phyloP scores from a whole-genome alignment of 1,140 invertebrate species.

The Ridgeia piscesae region DNA sequence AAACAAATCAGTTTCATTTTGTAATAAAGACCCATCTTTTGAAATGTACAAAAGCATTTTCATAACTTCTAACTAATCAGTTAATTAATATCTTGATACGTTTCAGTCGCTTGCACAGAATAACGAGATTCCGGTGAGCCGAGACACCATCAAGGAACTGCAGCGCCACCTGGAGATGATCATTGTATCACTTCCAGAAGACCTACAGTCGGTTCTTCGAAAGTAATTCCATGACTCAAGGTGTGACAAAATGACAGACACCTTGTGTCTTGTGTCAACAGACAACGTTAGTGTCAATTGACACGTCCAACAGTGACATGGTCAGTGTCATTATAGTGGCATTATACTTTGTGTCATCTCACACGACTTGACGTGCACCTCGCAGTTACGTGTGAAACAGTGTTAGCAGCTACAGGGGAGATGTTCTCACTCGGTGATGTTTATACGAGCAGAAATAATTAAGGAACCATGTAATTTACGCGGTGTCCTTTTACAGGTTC shows the following conservation, averaged over 20 bases:
- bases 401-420: not conserved
- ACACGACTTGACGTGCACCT: not conserved
- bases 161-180: slow-evolving; percentile 79
- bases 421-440: not conserved
- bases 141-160: slow-evolving; percentile 72
- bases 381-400: not conserved
- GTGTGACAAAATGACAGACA: not conserved
- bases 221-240: not conserved
- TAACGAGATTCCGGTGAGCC: slow-evolving; percentile 67
- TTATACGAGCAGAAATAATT: not conserved
- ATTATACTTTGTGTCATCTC: not conserved
- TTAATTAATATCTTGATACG: slow-evolving; percentile 62
- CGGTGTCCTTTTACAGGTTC: not conserved
- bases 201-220: slow-evolving; percentile 79
- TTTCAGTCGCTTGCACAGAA: slow-evolving; percentile 58
- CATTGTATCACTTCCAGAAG: slow-evolving; percentile 81
- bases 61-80: slow-evolving; percentile 24
- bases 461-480: not conserved
- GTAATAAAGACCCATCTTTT: not conserved
- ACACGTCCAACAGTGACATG: not conserved
- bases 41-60: slow-evolving; percentile 19
- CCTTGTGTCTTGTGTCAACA: not conserved
- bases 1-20: not conserved
- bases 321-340: not conserved
- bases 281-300: not conserved